Percentiles rank a stretch among this genome's conserved stretches.
Conservation (phyloP, 2,888 invertebrate genomes). For the Rhopalosiphum nymphaeae region DNA sequence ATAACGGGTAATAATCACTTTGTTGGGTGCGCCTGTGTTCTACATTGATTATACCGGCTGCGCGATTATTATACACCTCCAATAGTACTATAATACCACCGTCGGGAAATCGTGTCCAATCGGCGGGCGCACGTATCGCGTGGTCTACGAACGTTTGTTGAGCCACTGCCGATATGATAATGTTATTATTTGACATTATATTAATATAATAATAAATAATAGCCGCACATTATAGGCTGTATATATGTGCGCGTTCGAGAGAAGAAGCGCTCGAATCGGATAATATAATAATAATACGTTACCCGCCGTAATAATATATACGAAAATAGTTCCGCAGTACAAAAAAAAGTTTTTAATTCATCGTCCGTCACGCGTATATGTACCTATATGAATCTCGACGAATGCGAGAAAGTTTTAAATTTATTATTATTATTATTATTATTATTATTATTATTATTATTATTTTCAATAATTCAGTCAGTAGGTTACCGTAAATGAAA, state of each 20-base stretch:
- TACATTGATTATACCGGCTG: background rate
- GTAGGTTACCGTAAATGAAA: conserved; percentile 54
- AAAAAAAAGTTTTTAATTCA: conserved; percentile 46
- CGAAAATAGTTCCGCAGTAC: background rate
- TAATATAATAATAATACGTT: background rate
- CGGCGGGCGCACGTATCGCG: background rate
- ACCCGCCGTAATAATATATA: background rate
- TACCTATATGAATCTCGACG: background rate
- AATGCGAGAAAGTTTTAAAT: conserved; percentile 49
- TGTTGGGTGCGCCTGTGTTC: background rate
- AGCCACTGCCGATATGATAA: background rate
- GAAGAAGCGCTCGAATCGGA: conserved; percentile 15
- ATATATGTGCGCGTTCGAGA: background rate
- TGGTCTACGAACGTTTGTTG: conserved; percentile 11
- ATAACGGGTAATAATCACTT: background rate
- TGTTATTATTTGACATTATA: background rate
- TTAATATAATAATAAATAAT: background rate
- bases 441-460: conserved; percentile 3
- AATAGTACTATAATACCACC: background rate
- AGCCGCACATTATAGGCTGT: background rate
- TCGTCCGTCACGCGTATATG: background rate
- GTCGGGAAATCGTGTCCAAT: conserved; percentile 48
- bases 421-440: background rate
- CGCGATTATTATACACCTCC: background rate
- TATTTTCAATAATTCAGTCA: conserved; percentile 43